Percentiles rank a stretch among this genome's conserved stretches.
Evolutionary conservation across 2,797 vertebrate genomes (phyloP).

Genomic region (Cyclura pinguis): DNA sequence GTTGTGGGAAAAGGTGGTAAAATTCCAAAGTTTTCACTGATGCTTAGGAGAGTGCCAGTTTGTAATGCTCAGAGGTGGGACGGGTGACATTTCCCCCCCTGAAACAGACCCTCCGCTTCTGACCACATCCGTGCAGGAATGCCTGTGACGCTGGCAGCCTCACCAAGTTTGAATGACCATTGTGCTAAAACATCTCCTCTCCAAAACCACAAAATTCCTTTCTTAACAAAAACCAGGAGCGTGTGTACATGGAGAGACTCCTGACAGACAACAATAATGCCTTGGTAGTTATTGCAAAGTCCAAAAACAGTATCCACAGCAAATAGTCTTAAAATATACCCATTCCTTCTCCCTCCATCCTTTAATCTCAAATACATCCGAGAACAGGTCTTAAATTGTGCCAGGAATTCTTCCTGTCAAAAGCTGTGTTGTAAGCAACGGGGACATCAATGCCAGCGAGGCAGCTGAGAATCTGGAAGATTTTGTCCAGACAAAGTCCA

Average conservation of each 20-base stretch:
- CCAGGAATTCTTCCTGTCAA: neutral
- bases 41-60: too few relatives aligned
- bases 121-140: neutral
- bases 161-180: neutral
- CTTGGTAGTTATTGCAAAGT: neutral
- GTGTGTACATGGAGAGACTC: too few relatives aligned
- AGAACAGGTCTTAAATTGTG: neutral
- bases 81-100: too few relatives aligned
- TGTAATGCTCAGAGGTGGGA: too few relatives aligned
- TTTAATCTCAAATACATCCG: neutral
- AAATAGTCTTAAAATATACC: neutral
- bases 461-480: neutral
- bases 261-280: neutral
- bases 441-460: neutral
- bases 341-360: neutral
- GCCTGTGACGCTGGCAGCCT: neutral
- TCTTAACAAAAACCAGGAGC: neutral
- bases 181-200: neutral
- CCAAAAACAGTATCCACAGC: neutral
- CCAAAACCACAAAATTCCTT: neutral
- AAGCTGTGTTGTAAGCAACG: too few relatives aligned
- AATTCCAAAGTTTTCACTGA: too few relatives aligned
- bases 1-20: too few relatives aligned
- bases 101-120: neutral
- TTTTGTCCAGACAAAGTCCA: neutral